Evolutionary conservation across 2,888 invertebrate genomes (phyloP).

Genomic region (Scaptomyza reducta): DNA sequence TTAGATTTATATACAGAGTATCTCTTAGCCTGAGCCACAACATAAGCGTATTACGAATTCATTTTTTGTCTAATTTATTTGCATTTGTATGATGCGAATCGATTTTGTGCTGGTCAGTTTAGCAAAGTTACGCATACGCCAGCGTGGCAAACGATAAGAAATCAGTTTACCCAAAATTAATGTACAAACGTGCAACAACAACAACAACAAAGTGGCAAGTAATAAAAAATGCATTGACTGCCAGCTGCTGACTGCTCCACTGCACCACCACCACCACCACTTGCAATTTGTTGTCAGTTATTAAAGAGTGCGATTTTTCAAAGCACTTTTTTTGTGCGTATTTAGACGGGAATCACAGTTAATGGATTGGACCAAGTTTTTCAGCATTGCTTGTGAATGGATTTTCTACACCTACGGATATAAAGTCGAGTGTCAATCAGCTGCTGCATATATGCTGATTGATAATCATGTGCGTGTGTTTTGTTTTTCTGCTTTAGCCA

Average conservation of each 20-base stretch:
- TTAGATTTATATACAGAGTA: slow-evolving; percentile 8
- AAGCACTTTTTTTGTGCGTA: slow-evolving; percentile 48
- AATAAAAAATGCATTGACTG: neutral
- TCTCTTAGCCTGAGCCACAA: neutral
- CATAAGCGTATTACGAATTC: slow-evolving; percentile 10
- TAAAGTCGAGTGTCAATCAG: slow-evolving; percentile 66
- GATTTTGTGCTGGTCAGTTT: slow-evolving; percentile 50
- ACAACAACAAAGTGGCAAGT: slow-evolving; percentile 31
- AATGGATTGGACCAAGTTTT: slow-evolving; percentile 19
- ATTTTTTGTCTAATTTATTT: slow-evolving; percentile 60
- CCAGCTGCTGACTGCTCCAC: slow-evolving; percentile 35
- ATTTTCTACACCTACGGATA: slow-evolving; percentile 72
- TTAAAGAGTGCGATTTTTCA: slow-evolving; percentile 71
- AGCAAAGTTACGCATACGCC: slow-evolving; percentile 70
- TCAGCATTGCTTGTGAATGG: slow-evolving; percentile 46
- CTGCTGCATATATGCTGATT: slow-evolving; percentile 52
- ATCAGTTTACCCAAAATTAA: slow-evolving; percentile 69
- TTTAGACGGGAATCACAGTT: slow-evolving; percentile 25
- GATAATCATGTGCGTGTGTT: slow-evolving; percentile 70
- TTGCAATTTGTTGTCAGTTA: slow-evolving; percentile 74
- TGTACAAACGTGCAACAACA: slow-evolving; percentile 46
- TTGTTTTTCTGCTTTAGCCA: neutral
- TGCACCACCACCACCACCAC: slow-evolving; percentile 18
- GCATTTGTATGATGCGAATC: slow-evolving; percentile 57
- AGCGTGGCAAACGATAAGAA: slow-evolving; percentile 62